phyloP scores from a whole-genome alignment of 2,888 invertebrate genomes.

The Calephelis perditalis region DNA sequence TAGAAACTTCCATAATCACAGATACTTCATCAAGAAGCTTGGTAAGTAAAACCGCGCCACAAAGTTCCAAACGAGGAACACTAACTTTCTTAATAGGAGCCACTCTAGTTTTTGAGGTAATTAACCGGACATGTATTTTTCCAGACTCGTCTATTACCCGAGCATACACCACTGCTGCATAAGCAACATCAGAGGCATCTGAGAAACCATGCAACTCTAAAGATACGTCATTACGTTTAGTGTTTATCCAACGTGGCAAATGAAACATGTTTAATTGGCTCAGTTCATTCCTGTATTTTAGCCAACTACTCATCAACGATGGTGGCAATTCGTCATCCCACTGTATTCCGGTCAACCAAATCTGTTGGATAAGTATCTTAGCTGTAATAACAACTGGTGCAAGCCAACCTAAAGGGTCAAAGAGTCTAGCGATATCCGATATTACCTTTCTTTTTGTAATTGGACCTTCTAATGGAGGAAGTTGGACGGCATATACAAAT shows the following conservation, averaged over 20 bases:
- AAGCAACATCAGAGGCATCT: constrained; percentile 28
- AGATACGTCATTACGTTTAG: neutral
- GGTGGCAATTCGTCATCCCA: constrained; percentile 35
- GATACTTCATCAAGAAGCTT: constrained; percentile 7
- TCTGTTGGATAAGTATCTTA: constrained; percentile 36
- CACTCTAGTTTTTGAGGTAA: neutral
- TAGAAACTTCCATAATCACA: neutral
- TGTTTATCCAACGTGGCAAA: constrained; percentile 23
- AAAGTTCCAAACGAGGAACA: constrained; percentile 1
- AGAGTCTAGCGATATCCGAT: constrained; percentile 35
- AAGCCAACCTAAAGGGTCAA: constrained; percentile 39
- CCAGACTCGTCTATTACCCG: constrained; percentile 15
- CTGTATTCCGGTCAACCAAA: no score
- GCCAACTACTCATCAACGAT: constrained; percentile 19
- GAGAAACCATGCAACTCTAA: constrained; percentile 28
- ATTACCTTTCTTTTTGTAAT: constrained; percentile 37
- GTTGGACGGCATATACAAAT: constrained; percentile 32
- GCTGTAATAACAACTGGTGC: constrained; percentile 32
- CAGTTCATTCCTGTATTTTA: constrained; percentile 16
- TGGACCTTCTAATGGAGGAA: constrained; percentile 23
- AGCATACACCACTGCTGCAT: constrained; percentile 28
- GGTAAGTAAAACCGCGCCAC: neutral
- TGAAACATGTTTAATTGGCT: constrained; percentile 3
- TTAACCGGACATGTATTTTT: neutral
- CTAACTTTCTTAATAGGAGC: neutral